A percentile compares a stretch with the other conserved stretches of the same genome.
Evolutionary conservation across 2,113 vertebrate genomes (phyloP).

Genomic region (Sterrhoptilus dennistouni): DNA sequence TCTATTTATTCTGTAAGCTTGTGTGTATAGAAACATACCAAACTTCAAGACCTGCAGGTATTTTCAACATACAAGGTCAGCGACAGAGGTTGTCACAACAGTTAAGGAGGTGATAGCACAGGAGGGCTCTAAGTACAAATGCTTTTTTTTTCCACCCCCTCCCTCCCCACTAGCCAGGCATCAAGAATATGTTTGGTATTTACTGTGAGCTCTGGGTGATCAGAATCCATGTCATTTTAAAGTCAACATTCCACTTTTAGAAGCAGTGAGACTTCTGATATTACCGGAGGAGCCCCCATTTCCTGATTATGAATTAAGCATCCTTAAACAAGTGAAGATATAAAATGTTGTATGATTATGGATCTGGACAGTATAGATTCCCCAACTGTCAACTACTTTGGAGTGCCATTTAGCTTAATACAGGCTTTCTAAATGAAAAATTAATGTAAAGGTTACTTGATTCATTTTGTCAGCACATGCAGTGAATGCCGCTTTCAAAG

Average conservation of each 20-base stretch:
- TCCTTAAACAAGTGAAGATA: neutral
- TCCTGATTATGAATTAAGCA: neutral
- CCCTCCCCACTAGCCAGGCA: neutral
- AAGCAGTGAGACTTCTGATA: neutral
- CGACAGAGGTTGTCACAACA: neutral
- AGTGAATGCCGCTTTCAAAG: neutral
- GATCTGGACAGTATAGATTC: slow-evolving; percentile 32
- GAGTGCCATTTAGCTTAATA: slow-evolving; percentile 31
- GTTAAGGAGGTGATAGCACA: neutral
- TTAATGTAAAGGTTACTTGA: slow-evolving; percentile 10
- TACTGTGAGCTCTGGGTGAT: neutral
- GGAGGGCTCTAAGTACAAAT: neutral
- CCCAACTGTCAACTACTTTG: slow-evolving; percentile 15
- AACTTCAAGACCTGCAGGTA: neutral
- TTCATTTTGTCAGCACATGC: neutral
- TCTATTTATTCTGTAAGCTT: neutral
- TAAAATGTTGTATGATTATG: neutral
- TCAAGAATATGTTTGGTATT: slow-evolving; percentile 2
- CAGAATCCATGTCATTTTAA: neutral
- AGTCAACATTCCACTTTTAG: neutral
- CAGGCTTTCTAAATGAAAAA: slow-evolving; percentile 45
- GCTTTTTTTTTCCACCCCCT: neutral
- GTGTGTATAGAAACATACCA: neutral
- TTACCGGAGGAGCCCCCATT: neutral
- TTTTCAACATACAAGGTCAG: neutral